Conservation (phyloP, 37 sponge, comb jelly and placozoan genomes). For the Oopsacas minuta region DNA sequence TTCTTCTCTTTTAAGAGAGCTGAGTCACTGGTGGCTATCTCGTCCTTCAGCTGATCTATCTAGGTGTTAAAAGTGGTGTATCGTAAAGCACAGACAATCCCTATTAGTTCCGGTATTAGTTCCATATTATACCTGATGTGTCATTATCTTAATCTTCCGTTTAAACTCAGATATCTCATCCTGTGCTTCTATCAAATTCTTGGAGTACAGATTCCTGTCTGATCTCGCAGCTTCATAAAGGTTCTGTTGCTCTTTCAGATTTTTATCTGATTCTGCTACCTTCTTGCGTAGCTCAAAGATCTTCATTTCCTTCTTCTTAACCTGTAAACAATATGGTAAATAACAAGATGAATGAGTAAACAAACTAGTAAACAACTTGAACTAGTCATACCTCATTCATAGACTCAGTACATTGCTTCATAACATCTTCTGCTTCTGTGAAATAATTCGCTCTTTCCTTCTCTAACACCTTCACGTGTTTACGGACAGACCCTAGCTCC, state of each 20-base stretch:
- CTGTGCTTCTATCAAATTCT: slow-evolving; percentile 90
- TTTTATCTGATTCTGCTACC: slow-evolving; percentile 84
- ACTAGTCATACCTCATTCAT: not conserved
- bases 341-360: no score
- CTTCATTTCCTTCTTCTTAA: slow-evolving; percentile 86
- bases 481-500: slow-evolving; percentile 1
- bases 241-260: slow-evolving; percentile 96
- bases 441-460: slow-evolving; percentile 86
- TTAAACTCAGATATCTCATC: slow-evolving; percentile 98
- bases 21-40: slow-evolving; percentile 87
- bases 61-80: slow-evolving; percentile 16
- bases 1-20: slow-evolving; percentile 83
- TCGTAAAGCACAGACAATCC: no score
- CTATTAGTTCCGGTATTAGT: not conserved
- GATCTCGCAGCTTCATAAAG: slow-evolving; percentile 95
- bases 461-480: slow-evolving; percentile 48
- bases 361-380: no score
- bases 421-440: slow-evolving; percentile 78
- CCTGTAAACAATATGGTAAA: slow-evolving; percentile 33
- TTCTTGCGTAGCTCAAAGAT: slow-evolving; percentile 90
- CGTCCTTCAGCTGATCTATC: slow-evolving; percentile 98
- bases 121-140: slow-evolving; percentile 48
- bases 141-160: slow-evolving; percentile 87
- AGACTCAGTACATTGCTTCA: slow-evolving; percentile 52
- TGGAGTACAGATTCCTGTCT: slow-evolving; percentile 95